Evolutionary conservation across 2,888 invertebrate genomes (phyloP), one percentile per base, ranked within the genome.

Genomic region (Melieria crassipennis): DNA sequence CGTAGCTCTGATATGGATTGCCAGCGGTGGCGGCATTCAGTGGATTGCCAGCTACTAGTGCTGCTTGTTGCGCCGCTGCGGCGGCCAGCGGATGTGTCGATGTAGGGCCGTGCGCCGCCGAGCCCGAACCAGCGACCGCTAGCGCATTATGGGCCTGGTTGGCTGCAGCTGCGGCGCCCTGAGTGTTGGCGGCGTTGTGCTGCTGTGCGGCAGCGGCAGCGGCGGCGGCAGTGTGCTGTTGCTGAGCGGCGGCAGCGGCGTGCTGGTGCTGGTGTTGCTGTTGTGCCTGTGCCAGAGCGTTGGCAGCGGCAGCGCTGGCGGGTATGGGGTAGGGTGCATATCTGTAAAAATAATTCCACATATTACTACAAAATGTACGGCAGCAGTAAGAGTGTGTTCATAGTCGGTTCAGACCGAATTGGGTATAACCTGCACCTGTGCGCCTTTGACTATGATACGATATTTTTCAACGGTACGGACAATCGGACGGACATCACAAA

Each of bases 1-100:
- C 93, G 88, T 95, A 95, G 63, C 91, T 91, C 81, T 91, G 92
- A 84, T 92, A 92, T 69, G 91, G 91, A 81, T 92, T 92, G 48
- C 91, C 89, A 46, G 92, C 91, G 78, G 92, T 90, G 80, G 90
- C 91, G 4, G 91, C 91, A 61, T 90, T 89, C 1, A 91, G 89
- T n/a, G 90, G 89, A 11, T 91, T 84, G 79, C 91, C 83, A 78
- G 91, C 85, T 84, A 89, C 78, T 82, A 88, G 84, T 80, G 91
- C 85, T 78, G 91, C 85, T 80, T 90, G 83, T 10, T 84, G 85
- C 5, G 83, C 83, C 81, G 86, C 88, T 48, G 89, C 83, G 42
- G 90, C 89, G 43, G 90, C 89, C 75, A 90, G 80, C 80, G 77
- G 87, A 75, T 87, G 87, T 78, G 75, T 75, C 64, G 70, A 65